Conservation (phyloP, 2,113 vertebrate genomes). For the Hippocampus mohnikei region DNA sequence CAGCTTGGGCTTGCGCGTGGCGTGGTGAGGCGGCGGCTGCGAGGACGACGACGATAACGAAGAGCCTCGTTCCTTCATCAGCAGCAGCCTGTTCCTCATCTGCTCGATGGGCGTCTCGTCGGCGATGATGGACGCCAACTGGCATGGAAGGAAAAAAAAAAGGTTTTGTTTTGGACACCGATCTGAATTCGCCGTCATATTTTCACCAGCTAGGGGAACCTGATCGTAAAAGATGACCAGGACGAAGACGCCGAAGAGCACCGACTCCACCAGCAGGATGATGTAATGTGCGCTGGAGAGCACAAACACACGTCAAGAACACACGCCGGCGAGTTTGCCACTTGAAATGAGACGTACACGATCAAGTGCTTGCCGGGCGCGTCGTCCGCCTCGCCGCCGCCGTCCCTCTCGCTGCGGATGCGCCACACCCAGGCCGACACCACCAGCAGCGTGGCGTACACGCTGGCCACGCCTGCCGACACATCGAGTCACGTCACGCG, state of each 20-base stretch:
- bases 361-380: constrained; percentile 69
- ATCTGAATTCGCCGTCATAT: background rate
- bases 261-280: constrained; percentile 78
- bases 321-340: background rate
- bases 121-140: constrained; percentile 77
- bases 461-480: constrained; percentile 72
- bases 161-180: too few species aligned
- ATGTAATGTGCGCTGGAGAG: constrained; percentile 76
- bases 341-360: constrained; percentile 55
- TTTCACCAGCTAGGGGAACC: constrained; percentile 45
- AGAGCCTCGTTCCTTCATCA: constrained; percentile 64
- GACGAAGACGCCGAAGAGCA: constrained; percentile 79
- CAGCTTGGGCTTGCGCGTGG: constrained; percentile 74
- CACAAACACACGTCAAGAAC: background rate
- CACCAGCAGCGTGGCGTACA: constrained; percentile 78
- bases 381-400: constrained; percentile 57
- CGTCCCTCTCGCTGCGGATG: constrained; percentile 56
- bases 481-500: too few species aligned
- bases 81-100: constrained; percentile 73
- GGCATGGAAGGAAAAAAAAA: background rate
- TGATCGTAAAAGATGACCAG: constrained; percentile 81
- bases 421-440: constrained; percentile 75
- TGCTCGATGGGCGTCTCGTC: constrained; percentile 80
- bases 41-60: constrained; percentile 38
- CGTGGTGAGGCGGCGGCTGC: constrained; percentile 54